Conservation (phyloP, 1,140 invertebrate genomes). For the Brachystomella parvula region DNA sequence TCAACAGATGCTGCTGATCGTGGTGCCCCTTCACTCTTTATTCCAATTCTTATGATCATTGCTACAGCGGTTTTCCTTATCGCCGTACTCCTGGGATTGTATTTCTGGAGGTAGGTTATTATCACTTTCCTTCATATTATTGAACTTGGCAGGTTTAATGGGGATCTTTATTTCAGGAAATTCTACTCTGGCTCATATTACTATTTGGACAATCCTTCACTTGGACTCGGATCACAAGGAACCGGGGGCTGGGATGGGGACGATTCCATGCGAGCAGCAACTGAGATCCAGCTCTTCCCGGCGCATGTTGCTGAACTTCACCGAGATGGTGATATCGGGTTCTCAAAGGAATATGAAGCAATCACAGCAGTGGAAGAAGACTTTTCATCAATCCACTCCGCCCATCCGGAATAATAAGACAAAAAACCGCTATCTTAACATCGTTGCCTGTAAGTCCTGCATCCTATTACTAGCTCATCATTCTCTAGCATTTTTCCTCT, state of each 20-base stretch:
- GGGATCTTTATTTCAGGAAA: conserved; percentile 59
- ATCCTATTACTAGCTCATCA: not conserved
- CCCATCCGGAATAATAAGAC: conserved; percentile 82
- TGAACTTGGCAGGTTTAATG: conserved; percentile 20
- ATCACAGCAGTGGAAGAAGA: conserved; percentile 54
- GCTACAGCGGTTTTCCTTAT: conserved; percentile 63
- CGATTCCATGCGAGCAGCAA: conserved; percentile 51
- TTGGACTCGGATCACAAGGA: conserved; percentile 48
- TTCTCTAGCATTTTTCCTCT: not conserved
- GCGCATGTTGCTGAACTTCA: conserved; percentile 73
- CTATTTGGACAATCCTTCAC: conserved; percentile 62
- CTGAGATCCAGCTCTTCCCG: conserved; percentile 64
- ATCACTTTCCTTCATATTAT: not conserved
- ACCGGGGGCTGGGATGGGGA: conserved; percentile 48
- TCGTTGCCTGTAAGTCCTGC: conserved; percentile 75
- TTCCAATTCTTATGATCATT: conserved; percentile 56
- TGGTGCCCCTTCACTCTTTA: not conserved
- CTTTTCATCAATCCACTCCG: conserved; percentile 75
- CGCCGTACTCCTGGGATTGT: conserved; percentile 59
- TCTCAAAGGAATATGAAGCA: conserved; percentile 83
- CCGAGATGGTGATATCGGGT: conserved; percentile 78
- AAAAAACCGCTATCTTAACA: conserved; percentile 92
- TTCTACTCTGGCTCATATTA: conserved; percentile 74
- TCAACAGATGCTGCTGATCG: not conserved
- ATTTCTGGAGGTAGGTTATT: conserved; percentile 64